Evolutionary conservation across 2,113 vertebrate genomes (phyloP).

Genomic region (Vulpes lagopus): DNA sequence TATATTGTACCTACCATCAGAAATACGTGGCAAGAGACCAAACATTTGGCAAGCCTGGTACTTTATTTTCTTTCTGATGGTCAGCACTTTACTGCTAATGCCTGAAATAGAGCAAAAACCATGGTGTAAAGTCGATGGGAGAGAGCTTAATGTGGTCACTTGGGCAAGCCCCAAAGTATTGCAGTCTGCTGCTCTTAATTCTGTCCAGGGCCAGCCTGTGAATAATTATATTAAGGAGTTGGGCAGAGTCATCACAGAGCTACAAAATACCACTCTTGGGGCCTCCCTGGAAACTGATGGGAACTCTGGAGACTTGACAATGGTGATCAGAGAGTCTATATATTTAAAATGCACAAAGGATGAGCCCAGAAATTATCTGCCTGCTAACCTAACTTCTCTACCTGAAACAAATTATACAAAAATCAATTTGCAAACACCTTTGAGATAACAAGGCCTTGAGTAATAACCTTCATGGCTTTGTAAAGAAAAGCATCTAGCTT

Average conservation of each 20-base stretch:
- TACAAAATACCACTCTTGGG: constrained; percentile 64
- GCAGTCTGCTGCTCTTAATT: constrained; percentile 33
- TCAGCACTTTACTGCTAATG: constrained; percentile 44
- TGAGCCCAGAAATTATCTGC: constrained; percentile 74
- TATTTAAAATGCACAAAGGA: constrained; percentile 79
- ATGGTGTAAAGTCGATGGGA: neutral
- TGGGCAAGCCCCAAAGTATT: neutral
- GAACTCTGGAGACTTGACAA: constrained; percentile 53
- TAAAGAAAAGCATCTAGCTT: constrained; percentile 78
- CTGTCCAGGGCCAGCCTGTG: constrained; percentile 42
- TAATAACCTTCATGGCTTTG: constrained; percentile 78
- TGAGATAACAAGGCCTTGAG: constrained; percentile 80
- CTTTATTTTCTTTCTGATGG: constrained; percentile 56
- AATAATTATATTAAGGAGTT: constrained; percentile 66
- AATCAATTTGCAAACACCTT: constrained; percentile 82
- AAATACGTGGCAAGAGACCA: constrained; percentile 27
- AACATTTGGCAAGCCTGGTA: constrained; percentile 62
- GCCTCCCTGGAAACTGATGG: constrained; percentile 52
- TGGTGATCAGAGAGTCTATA: constrained; percentile 54
- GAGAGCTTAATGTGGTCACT: constrained; percentile 34
- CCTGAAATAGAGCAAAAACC: constrained; percentile 34
- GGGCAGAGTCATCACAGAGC: constrained; percentile 58
- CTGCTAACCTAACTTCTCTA: constrained; percentile 78
- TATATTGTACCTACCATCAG: neutral
- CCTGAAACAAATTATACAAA: constrained; percentile 81